A percentile compares a stretch with the other conserved stretches of the same genome.
These are phyloP conservation scores for Hiodon tergisus DNA, from an alignment of 2,113 vertebrate genomes.

Conservation along the genomic window DNA sequence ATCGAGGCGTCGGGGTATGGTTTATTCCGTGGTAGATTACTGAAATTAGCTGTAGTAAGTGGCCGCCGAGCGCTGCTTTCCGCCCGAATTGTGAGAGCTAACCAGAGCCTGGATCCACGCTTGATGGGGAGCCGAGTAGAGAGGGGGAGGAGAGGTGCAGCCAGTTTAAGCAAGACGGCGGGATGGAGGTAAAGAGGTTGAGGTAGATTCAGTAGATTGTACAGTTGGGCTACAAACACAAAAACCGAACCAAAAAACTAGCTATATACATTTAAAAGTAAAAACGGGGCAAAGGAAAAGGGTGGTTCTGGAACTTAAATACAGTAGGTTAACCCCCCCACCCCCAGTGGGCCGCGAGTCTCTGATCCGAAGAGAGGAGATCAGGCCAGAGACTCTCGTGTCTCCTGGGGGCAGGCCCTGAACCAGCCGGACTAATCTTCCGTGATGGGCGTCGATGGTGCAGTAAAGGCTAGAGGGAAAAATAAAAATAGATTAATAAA, in stretches of 20 bases:
- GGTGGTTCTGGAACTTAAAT: slow-evolving; percentile 29
- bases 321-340: slow-evolving; percentile 38
- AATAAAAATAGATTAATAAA: slow-evolving; percentile 13
- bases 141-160: slow-evolving; percentile 46
- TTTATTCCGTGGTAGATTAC: slow-evolving; percentile 35
- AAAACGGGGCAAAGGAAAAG: slow-evolving; percentile 35
- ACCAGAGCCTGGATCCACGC: slow-evolving; percentile 47
- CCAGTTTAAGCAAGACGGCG: slow-evolving; percentile 48
- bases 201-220: slow-evolving; percentile 44
- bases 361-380: slow-evolving; percentile 26
- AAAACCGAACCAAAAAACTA: slow-evolving; percentile 1
- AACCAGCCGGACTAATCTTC: slow-evolving; percentile 60
- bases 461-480: slow-evolving; percentile 2
- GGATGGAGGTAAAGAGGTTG: slow-evolving; percentile 36
- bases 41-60: too few relatives aligned
- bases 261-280: slow-evolving; percentile 8
- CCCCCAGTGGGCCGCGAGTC: slow-evolving; percentile 40
- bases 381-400: slow-evolving; percentile 26
- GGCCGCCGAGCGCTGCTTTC: too few relatives aligned
- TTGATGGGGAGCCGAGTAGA: slow-evolving; percentile 49
- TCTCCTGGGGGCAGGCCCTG: slow-evolving; percentile 49
- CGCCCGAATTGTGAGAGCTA: slow-evolving; percentile 31
- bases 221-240: slow-evolving; percentile 1
- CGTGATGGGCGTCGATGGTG: slow-evolving; percentile 37
- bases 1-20: slow-evolving; percentile 35